Conservation (phyloP, 2,888 invertebrate species). For the Agelastica alni region DNA sequence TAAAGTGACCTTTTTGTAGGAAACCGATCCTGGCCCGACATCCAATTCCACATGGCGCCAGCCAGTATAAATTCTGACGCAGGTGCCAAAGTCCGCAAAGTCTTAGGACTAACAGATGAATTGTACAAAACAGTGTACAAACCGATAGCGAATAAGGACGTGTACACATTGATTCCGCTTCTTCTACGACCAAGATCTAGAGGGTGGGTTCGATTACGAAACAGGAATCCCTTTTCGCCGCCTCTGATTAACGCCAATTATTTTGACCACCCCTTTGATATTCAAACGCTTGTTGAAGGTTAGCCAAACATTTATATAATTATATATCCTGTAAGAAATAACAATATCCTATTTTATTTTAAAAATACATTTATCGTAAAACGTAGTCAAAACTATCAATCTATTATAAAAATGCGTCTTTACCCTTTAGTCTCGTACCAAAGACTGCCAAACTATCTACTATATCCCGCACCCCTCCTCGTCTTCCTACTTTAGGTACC, state of each 20-base stretch:
- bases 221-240: conserved; percentile 82
- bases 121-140: conserved; percentile 79
- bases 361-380: no score
- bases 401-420: no score
- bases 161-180: conserved; percentile 87
- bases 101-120: conserved; percentile 78
- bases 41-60: conserved; percentile 92
- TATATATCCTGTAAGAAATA: no score
- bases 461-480: no score
- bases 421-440: no score
- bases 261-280: conserved; percentile 78
- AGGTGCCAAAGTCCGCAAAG: conserved; percentile 70
- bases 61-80: conserved; percentile 83
- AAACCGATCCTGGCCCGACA: conserved; percentile 82
- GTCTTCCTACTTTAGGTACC: no score
- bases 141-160: conserved; percentile 77
- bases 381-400: no score
- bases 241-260: conserved; percentile 93
- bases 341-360: no score
- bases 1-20: conserved; percentile 58
- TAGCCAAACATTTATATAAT: no score
- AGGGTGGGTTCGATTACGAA: conserved; percentile 75
- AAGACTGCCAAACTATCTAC: no score
- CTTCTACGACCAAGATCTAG: conserved; percentile 77
- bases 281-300: conserved; percentile 79